These are phyloP conservation scores for Sclerurus mexicanus DNA, from an alignment of 2,113 vertebrate species.

Conservation along the genomic window DNA sequence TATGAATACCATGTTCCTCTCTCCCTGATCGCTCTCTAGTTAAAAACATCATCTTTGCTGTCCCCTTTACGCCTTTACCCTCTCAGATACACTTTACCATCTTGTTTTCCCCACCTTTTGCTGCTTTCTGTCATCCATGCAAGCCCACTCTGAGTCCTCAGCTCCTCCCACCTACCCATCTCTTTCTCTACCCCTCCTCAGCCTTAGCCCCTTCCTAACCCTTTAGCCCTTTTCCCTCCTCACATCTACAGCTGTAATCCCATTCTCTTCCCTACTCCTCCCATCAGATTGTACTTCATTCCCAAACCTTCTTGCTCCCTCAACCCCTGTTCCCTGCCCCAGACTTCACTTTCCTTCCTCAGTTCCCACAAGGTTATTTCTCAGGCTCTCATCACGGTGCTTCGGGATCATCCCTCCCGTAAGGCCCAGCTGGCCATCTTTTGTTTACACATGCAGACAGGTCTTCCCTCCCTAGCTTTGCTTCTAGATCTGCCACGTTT, in stretches of 20 bases:
- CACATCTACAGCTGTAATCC: background rate
- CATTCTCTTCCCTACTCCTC: background rate
- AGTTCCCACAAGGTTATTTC: background rate
- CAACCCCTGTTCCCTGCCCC: background rate
- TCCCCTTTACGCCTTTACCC: background rate
- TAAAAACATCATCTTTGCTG: background rate
- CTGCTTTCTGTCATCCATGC: background rate
- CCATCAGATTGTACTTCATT: background rate
- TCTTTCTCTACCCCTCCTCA: background rate
- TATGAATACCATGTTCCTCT: background rate
- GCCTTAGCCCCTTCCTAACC: background rate
- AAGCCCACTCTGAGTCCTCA: background rate
- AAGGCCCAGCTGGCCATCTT: background rate
- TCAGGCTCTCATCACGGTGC: background rate
- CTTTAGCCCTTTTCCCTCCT: background rate
- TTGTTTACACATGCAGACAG: constrained; percentile 9
- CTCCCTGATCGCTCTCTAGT: background rate
- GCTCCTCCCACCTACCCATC: background rate
- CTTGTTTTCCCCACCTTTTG: background rate
- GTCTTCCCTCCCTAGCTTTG: background rate
- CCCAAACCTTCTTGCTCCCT: background rate
- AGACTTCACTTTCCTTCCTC: background rate
- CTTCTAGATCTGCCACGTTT: constrained; percentile 45
- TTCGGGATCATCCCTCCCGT: background rate
- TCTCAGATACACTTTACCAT: background rate